Evolutionary conservation across 2,113 vertebrate species (phyloP), one percentile per base, ranked within the genome.

Genomic region (Phainopepla nitens): DNA sequence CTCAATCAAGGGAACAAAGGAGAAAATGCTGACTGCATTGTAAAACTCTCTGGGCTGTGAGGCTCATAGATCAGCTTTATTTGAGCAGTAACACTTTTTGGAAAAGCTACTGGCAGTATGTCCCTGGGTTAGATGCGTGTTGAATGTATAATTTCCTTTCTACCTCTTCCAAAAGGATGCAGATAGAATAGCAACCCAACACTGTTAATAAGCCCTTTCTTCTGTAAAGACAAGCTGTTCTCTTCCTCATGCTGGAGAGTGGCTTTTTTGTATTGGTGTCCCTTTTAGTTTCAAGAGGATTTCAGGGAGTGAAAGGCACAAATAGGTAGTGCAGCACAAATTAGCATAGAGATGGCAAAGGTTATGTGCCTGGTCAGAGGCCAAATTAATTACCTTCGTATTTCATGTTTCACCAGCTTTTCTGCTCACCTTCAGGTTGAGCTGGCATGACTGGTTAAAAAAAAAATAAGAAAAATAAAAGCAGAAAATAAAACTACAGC

Each of bases 61-160:
- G 68, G 57, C 87, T 93, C 65, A 53, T 92, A 95, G 77, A 93
- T 97, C 96, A 96, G 93, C 81, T 96, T 96, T 96, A 97, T 97
- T 84, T 96, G 83, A 86, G 75, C 69, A 82, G 81, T 90, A 94
- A 89, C 68, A 21, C 53, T 93, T 90, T 90, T 45, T 66, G 81
- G 69, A 56, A 91, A 85, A 77, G 62, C 53, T 90, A 47, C 89
- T 69, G 57, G 84, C 69, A 81, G 12, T 81, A 28, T 41, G 70
- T 94, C 69, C 87, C 87, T 71, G 62, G 44, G 41, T 90, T 92
- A 90, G 91, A 87, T 75, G 77, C 0, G 0, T 62, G 21, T 23
- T 72, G 82, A 88, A 72, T 89, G n/a, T 71, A 4, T 83, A 78
- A 93, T 94, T 95, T 89, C 58, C 77, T 84, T 71, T 80, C 57